A percentile compares a stretch with the other conserved stretches of the same genome.
Evolutionary conservation across 2,888 invertebrate genomes (phyloP).

Genomic region (Resseliella maxima): DNA sequence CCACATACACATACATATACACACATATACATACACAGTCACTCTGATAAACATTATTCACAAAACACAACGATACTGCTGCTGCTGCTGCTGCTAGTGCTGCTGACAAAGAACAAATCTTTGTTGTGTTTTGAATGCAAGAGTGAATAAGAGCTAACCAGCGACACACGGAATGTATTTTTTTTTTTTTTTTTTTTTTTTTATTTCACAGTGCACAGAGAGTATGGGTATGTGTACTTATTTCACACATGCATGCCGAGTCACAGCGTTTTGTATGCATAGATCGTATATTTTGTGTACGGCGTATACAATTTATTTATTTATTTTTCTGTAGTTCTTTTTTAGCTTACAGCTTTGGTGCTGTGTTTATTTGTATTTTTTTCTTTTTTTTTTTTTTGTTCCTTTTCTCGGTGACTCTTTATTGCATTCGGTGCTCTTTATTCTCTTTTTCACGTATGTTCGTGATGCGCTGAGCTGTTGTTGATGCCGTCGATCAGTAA

Average conservation of each 20-base stretch:
- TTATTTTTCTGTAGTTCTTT: not conserved
- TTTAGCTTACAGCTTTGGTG: not conserved
- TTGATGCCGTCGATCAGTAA: not conserved
- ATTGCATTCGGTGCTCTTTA: slow-evolving; percentile 27
- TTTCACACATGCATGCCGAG: slow-evolving; percentile 9
- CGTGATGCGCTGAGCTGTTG: not conserved
- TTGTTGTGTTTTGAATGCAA: not conserved
- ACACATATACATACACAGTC: not conserved
- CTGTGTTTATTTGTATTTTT: not conserved
- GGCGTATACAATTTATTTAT: slow-evolving; percentile 42
- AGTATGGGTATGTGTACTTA: slow-evolving; percentile 37
- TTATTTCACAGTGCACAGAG: not conserved
- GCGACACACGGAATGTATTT: not conserved
- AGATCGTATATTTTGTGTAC: slow-evolving; percentile 42
- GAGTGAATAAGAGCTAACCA: not conserved
- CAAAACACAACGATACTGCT: too few relatives aligned
- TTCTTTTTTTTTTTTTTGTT: too few relatives aligned
- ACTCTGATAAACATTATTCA: not conserved
- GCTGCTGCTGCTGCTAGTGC: too few relatives aligned
- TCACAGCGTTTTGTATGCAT: slow-evolving; percentile 32
- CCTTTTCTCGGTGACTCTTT: slow-evolving; percentile 3
- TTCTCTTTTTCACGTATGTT: slow-evolving; percentile 7
- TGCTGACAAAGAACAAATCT: slow-evolving; percentile 51
- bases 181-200: too few relatives aligned
- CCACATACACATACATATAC: not conserved